A percentile compares a stretch with the other conserved stretches of the same genome.
phyloP scores from a whole-genome alignment of 2,797 vertebrate genomes.

The Rhinatrema bivittatum region DNA sequence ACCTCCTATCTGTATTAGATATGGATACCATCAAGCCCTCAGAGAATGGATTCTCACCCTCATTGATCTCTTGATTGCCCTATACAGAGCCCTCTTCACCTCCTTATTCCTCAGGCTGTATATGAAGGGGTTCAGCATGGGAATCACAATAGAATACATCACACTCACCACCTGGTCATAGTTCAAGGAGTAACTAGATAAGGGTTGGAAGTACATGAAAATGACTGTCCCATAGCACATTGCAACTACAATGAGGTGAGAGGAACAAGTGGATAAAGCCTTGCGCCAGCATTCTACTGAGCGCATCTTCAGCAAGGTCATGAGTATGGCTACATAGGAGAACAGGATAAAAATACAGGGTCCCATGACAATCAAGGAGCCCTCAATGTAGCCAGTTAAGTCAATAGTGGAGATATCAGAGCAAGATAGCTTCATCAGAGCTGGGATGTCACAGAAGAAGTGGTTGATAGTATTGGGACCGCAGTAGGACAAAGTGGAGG shows the following conservation, averaged over 20 bases:
- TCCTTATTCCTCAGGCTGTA: constrained; percentile 9
- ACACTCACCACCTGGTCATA: constrained; percentile 4
- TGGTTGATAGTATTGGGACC: constrained; percentile 1
- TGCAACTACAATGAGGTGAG: constrained; percentile 6
- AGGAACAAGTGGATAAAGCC: constrained; percentile 10
- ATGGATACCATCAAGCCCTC: too few relatives aligned
- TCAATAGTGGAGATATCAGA: constrained; percentile 3
- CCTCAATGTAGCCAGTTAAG: constrained; percentile 1
- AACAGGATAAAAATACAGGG: constrained; percentile 8
- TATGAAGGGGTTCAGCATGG: constrained; percentile 8
- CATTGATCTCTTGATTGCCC: background rate
- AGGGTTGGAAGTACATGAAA: constrained; percentile 9
- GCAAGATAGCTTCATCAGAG: constrained; percentile 6
- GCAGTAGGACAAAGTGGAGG: background rate
- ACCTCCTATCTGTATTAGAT: too few relatives aligned
- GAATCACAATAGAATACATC: constrained; percentile 2
- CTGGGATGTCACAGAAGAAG: constrained; percentile 11
- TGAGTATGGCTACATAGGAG: constrained; percentile 7
- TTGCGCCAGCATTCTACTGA: background rate
- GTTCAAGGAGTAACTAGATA: background rate
- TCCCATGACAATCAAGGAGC: background rate
- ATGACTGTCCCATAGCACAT: constrained; percentile 5
- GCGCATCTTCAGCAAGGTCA: background rate
- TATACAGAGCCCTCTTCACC: constrained; percentile 2
- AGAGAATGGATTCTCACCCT: background rate